These are phyloP conservation scores for Sus scrofa DNA, from an alignment of 2,113 vertebrate species.

Conservation along the genomic window DNA sequence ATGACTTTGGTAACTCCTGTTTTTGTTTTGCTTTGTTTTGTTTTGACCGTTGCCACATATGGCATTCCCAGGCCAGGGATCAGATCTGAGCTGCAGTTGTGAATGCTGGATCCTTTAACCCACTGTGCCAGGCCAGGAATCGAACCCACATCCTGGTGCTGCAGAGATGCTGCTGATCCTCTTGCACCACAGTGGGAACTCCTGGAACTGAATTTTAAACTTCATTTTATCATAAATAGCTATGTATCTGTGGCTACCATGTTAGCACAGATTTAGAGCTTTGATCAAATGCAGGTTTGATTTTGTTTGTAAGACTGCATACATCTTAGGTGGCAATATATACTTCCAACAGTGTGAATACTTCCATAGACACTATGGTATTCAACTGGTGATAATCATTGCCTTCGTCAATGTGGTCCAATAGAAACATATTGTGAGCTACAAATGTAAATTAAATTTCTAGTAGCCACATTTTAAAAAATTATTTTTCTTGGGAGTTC, in stretches of 20 bases:
- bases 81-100: too few species aligned
- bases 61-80: too few species aligned
- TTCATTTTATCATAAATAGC: neutral
- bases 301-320: conserved; percentile 1
- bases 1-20: too few species aligned
- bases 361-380: neutral
- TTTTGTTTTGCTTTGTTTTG: too few species aligned
- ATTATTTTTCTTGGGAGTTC: neutral
- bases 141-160: too few species aligned
- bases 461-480: neutral
- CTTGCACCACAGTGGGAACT: too few species aligned
- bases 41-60: too few species aligned
- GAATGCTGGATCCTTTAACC: too few species aligned
- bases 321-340: neutral
- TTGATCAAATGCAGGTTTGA: neutral
- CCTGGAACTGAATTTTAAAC: conserved; percentile 18
- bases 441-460: conserved; percentile 27
- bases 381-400: conserved; percentile 1
- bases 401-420: neutral
- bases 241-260: neutral
- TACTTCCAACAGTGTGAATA: neutral
- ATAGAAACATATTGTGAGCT: neutral
- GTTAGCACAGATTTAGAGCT: neutral
- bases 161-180: too few species aligned
- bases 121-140: too few species aligned